phyloP scores from a whole-genome alignment of 2,113 vertebrate genomes.

The Anser cygnoides region DNA sequence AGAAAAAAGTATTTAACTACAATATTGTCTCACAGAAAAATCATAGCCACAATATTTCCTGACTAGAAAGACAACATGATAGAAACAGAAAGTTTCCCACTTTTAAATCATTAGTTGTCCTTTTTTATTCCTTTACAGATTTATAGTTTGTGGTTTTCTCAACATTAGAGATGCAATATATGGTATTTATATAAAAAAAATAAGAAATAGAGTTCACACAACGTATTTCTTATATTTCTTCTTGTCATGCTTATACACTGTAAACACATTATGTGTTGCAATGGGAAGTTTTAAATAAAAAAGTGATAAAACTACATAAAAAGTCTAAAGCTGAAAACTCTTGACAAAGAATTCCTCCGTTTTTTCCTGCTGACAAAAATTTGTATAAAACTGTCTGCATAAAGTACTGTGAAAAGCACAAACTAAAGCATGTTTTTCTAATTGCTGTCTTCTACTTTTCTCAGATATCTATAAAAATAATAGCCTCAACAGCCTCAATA shows the following conservation, averaged over 20 bases:
- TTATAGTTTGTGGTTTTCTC: not conserved
- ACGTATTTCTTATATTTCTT: not conserved
- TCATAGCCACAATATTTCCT: not conserved
- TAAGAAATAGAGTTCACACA: not conserved
- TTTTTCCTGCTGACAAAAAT: not conserved
- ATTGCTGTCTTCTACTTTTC: not conserved
- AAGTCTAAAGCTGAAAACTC: not conserved
- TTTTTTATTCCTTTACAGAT: constrained; percentile 21
- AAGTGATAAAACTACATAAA: not conserved
- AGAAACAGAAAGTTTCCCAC: not conserved
- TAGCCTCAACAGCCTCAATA: not conserved
- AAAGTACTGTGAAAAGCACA: not conserved
- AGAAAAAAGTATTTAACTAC: not conserved
- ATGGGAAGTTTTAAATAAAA: not conserved
- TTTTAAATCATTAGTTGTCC: not conserved
- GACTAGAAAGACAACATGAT: not conserved
- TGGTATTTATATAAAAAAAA: not conserved
- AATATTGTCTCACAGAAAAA: not conserved
- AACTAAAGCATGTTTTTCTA: not conserved
- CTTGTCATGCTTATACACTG: not conserved
- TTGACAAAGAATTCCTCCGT: not conserved
- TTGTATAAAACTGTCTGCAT: not conserved
- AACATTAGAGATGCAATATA: not conserved
- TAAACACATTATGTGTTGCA: not conserved
- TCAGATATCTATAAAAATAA: not conserved